Base-by-base conservation (phyloP, 2,113 vertebrate genomes). In the Pelobates fuscus region DNA sequence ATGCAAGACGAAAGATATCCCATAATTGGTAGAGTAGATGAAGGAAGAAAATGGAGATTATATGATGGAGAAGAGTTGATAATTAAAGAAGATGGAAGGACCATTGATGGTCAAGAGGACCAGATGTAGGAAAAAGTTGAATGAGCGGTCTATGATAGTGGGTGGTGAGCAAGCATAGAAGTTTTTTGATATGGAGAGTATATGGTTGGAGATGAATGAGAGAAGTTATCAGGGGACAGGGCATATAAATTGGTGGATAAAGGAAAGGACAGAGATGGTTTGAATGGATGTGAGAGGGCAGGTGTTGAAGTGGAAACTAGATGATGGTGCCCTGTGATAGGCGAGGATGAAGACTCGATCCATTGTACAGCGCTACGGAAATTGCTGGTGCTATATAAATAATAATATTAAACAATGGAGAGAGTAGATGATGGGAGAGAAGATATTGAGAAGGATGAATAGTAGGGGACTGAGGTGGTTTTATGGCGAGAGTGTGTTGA, bases 171-270 rank as follows among this genome's bases (percentile, higher is more conserved):
- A n/a, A n/a, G n/a, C n/a, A n/a, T n/a, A n/a, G n/a, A n/a, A n/a
- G n/a, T n/a, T n/a, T n/a, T n/a, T 20, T 3, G 6, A 3, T 20
- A 29, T 37, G 8, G 29, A 41, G 32, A 29, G 60, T 12, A n/a
- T 26, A 18, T 30, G 29, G 3, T 57, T 26, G 25, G 60, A 17
- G 60, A 14, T 25, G 18, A 2, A 23, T 23, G 37, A 12, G 6
- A 18, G 1, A 7, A 2, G 43, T 1, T 17, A 5, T 12, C 26
- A 24, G 32, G 24, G 29, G 1, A 91, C 72, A 20, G 37, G 8
- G 10, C 15, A 49, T 3, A 17, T 26, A 8, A 18, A 27, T 5
- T 6, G 21, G 18, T 14, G 52, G 44, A 12, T 25, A 67, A 5
- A 29, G 26, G 25, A 10, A 8, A 37, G n/a, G 20, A 10, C 8